phyloP scores from a whole-genome alignment of 1,140 invertebrate genomes.

The Brachionus asplanchnoidis region DNA sequence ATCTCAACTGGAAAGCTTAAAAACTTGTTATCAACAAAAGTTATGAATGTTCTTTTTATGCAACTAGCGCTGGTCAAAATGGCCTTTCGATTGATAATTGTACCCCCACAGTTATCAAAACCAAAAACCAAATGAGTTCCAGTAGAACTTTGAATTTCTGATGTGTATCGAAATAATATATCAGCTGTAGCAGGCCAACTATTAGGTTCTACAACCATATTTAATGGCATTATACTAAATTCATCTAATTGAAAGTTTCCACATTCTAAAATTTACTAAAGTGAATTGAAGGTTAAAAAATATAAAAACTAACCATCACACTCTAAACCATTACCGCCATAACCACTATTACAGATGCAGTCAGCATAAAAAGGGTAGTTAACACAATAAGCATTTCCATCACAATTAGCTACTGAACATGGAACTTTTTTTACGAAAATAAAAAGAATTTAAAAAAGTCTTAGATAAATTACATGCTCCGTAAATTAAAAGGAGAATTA shows the following conservation, averaged over 20 bases:
- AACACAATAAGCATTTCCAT: not conserved
- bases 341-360: not conserved
- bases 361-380: not conserved
- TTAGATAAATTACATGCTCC: not conserved
- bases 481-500: not conserved
- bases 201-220: not conserved
- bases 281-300: not conserved
- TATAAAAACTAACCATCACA: not conserved
- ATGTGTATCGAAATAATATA: not conserved
- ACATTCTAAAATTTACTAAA: not conserved
- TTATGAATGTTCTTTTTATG: not conserved
- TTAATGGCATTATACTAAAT: not conserved
- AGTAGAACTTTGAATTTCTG: not conserved
- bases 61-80: slow-evolving; percentile 4
- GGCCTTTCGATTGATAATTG: not conserved
- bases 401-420: not conserved
- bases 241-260: not conserved
- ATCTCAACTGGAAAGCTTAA: not conserved
- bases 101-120: not conserved
- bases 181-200: slow-evolving; percentile 32
- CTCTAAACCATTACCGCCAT: not conserved
- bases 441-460: not conserved
- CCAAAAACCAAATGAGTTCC: not conserved
- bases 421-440: not conserved
- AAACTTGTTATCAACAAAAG: not conserved